These are phyloP conservation scores for Sporophila hypoxantha DNA, from an alignment of 2,113 vertebrate species.

Conservation along the genomic window DNA sequence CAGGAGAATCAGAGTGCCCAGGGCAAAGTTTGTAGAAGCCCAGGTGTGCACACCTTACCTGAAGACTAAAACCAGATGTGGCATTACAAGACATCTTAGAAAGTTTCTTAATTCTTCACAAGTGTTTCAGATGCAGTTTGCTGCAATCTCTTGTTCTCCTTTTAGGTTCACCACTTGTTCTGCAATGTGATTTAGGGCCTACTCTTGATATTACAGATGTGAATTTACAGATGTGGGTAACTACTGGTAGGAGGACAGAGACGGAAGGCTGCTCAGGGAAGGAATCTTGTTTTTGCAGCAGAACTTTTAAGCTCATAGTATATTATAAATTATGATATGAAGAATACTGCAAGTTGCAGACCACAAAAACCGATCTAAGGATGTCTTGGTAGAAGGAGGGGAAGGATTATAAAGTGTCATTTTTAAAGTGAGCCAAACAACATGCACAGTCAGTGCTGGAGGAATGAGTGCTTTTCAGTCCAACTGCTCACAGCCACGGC, in stretches of 20 bases:
- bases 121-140: background rate
- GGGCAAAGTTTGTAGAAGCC: background rate
- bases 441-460: rapidly evolving
- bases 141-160: background rate
- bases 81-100: background rate
- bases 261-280: background rate
- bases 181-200: background rate
- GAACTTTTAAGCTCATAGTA: background rate
- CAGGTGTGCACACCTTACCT: background rate
- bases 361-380: background rate
- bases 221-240: background rate
- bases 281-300: background rate
- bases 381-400: background rate
- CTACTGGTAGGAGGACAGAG: background rate
- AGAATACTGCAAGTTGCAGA: background rate
- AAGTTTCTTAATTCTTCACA: background rate
- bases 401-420: background rate
- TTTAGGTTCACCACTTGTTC: background rate
- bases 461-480: background rate
- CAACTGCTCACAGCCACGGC: background rate
- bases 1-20: background rate
- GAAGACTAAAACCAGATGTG: background rate
- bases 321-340: background rate
- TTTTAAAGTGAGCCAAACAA: background rate
- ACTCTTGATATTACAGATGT: background rate